Evolutionary conservation across 2,888 invertebrate species (phyloP), one percentile per base, ranked within the genome.

Genomic region (Ernsta delagoae): DNA sequence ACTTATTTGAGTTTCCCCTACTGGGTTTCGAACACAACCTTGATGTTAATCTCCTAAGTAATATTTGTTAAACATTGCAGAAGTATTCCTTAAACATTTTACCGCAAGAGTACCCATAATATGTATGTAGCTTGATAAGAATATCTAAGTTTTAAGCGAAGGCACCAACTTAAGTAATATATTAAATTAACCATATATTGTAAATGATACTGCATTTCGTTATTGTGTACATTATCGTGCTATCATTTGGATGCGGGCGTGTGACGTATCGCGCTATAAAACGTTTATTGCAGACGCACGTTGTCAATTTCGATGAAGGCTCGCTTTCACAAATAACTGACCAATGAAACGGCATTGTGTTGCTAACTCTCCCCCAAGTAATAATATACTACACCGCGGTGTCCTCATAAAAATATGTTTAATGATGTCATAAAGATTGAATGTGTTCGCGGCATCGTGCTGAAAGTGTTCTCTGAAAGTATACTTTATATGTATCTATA

Each of bases 391-490:
- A 88, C 89, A 85, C 86, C 85, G 82, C 86, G 84, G 87, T 87
- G 87, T 89, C 86, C 84, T 87, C 92, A 84, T 92, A 92, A 93
- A 92, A 92, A 91, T 92, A 90, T 91, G 88, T 92, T 91, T 92
- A 91, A 91, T 92, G 90, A 87, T 83, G 80, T 86, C 90, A 85
- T 93, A 92, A 92, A 92, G 82, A 87, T 87, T 85, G 87, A 87
- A 90, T 89, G 89, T 87, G 87, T 87, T 85, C 83, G 79, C 81
- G 80, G 80, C 80, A 79, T 79, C 79, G 78, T 76, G 75, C 83
- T 87, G 85, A 89, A 88, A 90, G 87, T 87, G 81, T 84, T 79
- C 85, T 80, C 81, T 83, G 71, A 75, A 77, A 78, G 80, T 77
- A 73, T 78, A 73, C 74, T 72, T 76, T 78, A 77, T 78, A 75